Evolutionary conservation across 1,140 invertebrate genomes (phyloP).

Genomic region (Solenopsis fugax): DNA sequence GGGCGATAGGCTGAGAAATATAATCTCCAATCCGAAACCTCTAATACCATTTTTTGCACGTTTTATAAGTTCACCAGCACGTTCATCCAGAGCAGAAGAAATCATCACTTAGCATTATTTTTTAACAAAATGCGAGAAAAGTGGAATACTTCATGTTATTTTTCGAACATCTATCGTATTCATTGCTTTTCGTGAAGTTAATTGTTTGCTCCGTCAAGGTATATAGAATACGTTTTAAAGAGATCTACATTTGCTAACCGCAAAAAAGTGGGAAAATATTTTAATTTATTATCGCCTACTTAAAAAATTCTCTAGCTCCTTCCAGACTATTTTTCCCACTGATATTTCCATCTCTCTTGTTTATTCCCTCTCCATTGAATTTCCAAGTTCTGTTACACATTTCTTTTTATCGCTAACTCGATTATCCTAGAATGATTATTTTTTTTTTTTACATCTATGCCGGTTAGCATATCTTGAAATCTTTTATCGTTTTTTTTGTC

Average conservation of each 20-base stretch:
- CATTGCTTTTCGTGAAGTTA: neutral
- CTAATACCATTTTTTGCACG: neutral
- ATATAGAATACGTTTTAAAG: neutral
- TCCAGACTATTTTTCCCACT: too few species aligned
- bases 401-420: too few species aligned
- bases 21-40: neutral
- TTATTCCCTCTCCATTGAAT: too few species aligned
- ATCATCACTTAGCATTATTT: neutral
- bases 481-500: too few species aligned
- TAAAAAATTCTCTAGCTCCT: too few species aligned
- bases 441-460: too few species aligned
- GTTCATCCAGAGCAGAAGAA: neutral
- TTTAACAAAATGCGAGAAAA: neutral
- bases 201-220: neutral
- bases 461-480: too few species aligned
- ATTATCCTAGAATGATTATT: too few species aligned
- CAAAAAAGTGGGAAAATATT: neutral
- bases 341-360: too few species aligned
- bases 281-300: too few species aligned
- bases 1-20: neutral
- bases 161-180: neutral
- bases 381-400: too few species aligned
- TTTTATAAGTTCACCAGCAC: neutral
- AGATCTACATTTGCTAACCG: neutral
- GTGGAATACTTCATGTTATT: neutral